phyloP scores from a whole-genome alignment of 2,888 invertebrate genomes.

The Meiosimyza platycephala region DNA sequence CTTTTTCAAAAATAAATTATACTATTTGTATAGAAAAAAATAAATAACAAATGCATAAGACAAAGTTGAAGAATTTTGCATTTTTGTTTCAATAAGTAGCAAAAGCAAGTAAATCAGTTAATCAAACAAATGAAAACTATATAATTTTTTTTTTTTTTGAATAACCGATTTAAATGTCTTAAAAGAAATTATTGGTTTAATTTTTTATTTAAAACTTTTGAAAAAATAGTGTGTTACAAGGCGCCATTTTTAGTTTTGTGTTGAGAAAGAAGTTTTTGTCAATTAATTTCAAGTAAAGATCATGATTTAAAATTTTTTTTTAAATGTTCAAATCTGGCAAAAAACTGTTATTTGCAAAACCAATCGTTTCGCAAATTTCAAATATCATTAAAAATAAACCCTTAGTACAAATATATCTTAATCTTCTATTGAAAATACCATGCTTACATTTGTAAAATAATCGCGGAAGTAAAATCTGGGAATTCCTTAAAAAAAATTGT shows the following conservation, averaged over 20 bases:
- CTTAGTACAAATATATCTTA: no score
- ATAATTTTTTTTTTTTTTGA: slow-evolving; percentile 5
- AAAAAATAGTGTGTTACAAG: slow-evolving; percentile 1
- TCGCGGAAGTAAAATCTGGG: no score
- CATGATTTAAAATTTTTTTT: no score
- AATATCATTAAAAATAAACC: no score
- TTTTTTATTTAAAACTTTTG: neutral
- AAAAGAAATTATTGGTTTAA: slow-evolving; percentile 5
- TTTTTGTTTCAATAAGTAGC: slow-evolving; percentile 51
- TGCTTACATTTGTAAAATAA: no score
- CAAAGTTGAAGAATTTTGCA: slow-evolving; percentile 61
- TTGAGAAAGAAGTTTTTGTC: slow-evolving; percentile 40
- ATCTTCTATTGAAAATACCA: no score
- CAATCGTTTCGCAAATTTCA: no score
- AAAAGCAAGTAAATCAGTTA: slow-evolving; percentile 4
- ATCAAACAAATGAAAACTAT: slow-evolving; percentile 12
- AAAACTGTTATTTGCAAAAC: no score
- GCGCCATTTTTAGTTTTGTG: slow-evolving; percentile 51
- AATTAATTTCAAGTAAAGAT: neutral
- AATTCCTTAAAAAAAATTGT: no score
- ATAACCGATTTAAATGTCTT: neutral
- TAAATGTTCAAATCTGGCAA: no score
- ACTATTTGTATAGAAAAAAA: slow-evolving; percentile 23
- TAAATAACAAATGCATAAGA: slow-evolving; percentile 35
- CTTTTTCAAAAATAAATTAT: slow-evolving; percentile 32